Conservation (phyloP, 2,797 vertebrate genomes). For the Schizopygopsis malacanthus region DNA sequence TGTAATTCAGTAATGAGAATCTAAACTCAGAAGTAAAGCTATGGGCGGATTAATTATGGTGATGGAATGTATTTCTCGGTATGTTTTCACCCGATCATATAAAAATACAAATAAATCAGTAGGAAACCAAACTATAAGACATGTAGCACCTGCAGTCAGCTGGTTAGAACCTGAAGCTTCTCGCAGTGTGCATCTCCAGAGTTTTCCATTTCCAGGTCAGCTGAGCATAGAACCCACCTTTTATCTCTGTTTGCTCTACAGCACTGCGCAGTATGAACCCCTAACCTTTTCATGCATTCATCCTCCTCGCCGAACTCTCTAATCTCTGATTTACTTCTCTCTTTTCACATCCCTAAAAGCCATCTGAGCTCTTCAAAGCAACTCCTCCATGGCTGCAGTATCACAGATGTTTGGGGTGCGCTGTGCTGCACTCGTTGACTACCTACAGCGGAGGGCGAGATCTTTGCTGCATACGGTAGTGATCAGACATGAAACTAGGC, state of each 20-base stretch:
- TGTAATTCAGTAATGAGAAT: constrained; percentile 17
- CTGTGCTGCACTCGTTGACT: constrained; percentile 55
- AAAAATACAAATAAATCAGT: constrained; percentile 1
- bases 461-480: constrained; percentile 82
- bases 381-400: constrained; percentile 42
- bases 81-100: neutral
- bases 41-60: neutral
- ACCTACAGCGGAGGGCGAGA: constrained; percentile 80
- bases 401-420: constrained; percentile 57
- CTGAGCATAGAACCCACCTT: constrained; percentile 40
- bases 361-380: constrained; percentile 57
- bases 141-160: constrained; percentile 39
- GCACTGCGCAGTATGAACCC: constrained; percentile 44
- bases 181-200: constrained; percentile 26
- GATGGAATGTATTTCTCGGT: neutral
- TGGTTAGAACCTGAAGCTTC: constrained; percentile 33
- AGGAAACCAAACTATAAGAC: constrained; percentile 2
- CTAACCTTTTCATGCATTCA: constrained; percentile 54
- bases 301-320: constrained; percentile 49
- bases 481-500: constrained; percentile 85
- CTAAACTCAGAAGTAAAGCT: constrained; percentile 17
- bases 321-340: constrained; percentile 53
- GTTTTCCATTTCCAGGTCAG: constrained; percentile 48
- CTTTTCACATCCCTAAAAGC: constrained; percentile 50
- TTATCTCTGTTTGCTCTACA: constrained; percentile 54